Percentiles rank a stretch among this genome's conserved stretches.
These are phyloP conservation scores for Numenius phaeopus DNA, from an alignment of 2,797 vertebrate species.

Conservation along the genomic window DNA sequence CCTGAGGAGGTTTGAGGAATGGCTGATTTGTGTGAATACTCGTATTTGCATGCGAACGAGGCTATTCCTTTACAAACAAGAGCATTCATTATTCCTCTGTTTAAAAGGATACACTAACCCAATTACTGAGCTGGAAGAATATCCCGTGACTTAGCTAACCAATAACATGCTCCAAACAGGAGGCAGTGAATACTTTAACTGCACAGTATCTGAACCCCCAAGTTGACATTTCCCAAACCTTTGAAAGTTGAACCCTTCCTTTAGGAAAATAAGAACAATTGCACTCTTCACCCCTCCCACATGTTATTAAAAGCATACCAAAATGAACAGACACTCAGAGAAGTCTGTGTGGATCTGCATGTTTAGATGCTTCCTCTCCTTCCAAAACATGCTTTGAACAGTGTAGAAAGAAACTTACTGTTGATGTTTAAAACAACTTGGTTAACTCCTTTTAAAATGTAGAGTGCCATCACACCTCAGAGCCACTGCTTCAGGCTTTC, in stretches of 20 bases:
- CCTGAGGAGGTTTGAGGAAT: conserved; percentile 59
- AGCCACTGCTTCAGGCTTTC: conserved; percentile 12
- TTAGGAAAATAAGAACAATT: conserved; percentile 30
- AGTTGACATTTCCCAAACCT: conserved; percentile 46
- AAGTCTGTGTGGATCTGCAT: not conserved
- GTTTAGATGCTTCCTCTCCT: conserved; percentile 5
- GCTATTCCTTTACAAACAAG: conserved; percentile 67
- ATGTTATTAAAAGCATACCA: conserved; percentile 47
- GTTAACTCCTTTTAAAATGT: not conserved
- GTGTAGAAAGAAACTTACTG: not conserved
- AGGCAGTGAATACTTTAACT: conserved; percentile 12
- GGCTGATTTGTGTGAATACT: conserved; percentile 71
- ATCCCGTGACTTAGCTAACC: conserved; percentile 51
- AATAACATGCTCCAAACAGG: conserved; percentile 16
- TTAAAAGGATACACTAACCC: conserved; percentile 71
- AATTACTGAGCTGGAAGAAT: conserved; percentile 55
- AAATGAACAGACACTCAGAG: not conserved
- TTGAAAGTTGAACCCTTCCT: conserved; percentile 44
- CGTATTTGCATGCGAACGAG: conserved; percentile 73
- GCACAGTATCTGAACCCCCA: not conserved
- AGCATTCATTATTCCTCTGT: conserved; percentile 49
- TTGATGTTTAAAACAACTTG: not conserved
- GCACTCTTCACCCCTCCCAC: not conserved
- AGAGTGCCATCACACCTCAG: not conserved
- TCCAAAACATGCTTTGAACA: conserved; percentile 52